Base-by-base conservation (phyloP, 2,888 invertebrate species). In the Acanthosepion lycidas region DNA sequence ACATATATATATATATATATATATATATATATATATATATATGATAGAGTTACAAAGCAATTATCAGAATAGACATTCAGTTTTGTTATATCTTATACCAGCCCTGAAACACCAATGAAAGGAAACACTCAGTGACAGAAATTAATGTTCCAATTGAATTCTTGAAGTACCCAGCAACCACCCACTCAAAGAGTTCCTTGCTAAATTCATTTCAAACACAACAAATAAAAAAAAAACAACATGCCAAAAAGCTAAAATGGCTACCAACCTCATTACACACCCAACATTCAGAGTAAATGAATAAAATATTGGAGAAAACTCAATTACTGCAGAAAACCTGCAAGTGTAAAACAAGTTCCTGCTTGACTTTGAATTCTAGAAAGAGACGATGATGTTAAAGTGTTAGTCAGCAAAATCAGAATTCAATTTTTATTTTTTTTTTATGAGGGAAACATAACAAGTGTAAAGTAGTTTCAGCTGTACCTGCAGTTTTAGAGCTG, bases 141-240 rank as follows among this genome's bases (percentile, higher is more conserved):
- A n/a, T 78, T 78, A n/a, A 78, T 78, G n/a, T 78, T 78, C 78
- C 78, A n/a, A n/a, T 33, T 78, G n/a, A 78, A 78, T 78, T 78
- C 78, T 78, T 78, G n/a, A 78, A 15, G n/a, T 78, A 78, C 78
- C 78, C n/a, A n/a, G n/a, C 78, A n/a, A 78, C n/a, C 18, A 15
- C n/a, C 78, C n/a, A 15, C 78, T n/a, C 78, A 78, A 28, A 78
- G 9, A 78, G 78, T 78, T 78, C 78, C 78, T n/a, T n/a, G 78
- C n/a, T 78, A 78, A 78, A 78, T 78, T 78, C 78, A 78, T 78
- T 78, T 78, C 28, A n/a, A 78, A 78, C 28, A 9, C 6, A 78
- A 78, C 12, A 15, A 33, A 78, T 3, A 78, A 33, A n/a, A 78
- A 59, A 23, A 23, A 59, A 59, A 59, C 23, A 59, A 59, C 59